Conservation (phyloP, 2,797 vertebrate species). For the Poeciliopsis presidionis region DNA sequence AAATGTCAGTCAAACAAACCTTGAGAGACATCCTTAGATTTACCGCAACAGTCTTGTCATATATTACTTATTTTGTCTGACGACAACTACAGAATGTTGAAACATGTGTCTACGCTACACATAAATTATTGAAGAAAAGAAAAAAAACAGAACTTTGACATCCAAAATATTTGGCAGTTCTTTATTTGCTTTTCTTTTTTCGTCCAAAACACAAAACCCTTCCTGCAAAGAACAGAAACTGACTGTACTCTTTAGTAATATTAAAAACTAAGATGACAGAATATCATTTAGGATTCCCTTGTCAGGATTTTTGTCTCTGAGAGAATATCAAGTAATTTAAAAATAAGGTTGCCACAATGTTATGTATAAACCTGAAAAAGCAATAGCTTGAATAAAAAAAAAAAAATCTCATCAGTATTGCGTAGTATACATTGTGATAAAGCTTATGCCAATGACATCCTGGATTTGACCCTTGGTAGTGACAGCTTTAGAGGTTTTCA, state of each 20-base stretch:
- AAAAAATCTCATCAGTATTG: too few relatives aligned
- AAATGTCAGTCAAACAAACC: conserved; percentile 18
- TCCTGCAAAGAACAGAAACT: background rate
- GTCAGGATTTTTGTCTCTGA: background rate
- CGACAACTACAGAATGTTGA: background rate
- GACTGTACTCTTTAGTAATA: background rate
- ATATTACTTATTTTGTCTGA: background rate
- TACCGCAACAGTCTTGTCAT: background rate
- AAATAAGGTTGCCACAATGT: background rate
- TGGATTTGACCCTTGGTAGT: too few relatives aligned
- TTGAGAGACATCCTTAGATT: conserved; percentile 14
- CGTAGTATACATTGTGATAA: too few relatives aligned
- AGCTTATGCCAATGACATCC: too few relatives aligned
- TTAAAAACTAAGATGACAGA: background rate
- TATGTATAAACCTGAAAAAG: background rate
- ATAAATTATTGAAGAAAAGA: background rate
- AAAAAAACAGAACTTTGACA: background rate
- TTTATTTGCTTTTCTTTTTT: background rate
- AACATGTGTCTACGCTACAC: background rate
- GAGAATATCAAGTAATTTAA: background rate
- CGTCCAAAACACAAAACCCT: background rate
- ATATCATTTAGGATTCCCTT: background rate
- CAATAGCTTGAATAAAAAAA: too few relatives aligned
- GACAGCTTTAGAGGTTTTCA: too few relatives aligned
- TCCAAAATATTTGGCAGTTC: background rate